These are phyloP conservation scores for Liolophura sinensis DNA, from an alignment of 1,140 invertebrate species.

Conservation along the genomic window DNA sequence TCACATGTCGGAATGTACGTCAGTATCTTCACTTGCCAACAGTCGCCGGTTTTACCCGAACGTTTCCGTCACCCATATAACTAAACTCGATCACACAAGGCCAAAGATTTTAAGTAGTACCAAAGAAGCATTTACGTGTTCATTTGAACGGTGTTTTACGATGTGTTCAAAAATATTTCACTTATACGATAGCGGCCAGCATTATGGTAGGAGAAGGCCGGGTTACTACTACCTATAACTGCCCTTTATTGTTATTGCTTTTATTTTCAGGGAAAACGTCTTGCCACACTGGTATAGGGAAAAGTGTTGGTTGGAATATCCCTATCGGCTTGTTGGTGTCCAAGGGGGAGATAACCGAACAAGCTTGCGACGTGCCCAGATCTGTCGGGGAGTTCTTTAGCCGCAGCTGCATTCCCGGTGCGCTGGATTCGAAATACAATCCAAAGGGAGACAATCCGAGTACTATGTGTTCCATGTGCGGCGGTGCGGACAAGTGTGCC, in stretches of 20 bases:
- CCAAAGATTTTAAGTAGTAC: too few species aligned
- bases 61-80: too few species aligned
- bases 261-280: slow-evolving; percentile 59
- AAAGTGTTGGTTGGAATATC: slow-evolving; percentile 91
- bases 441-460: slow-evolving; percentile 70
- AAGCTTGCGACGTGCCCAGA: slow-evolving; percentile 84
- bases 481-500: slow-evolving; percentile 75
- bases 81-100: too few species aligned
- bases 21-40: too few species aligned
- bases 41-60: too few species aligned
- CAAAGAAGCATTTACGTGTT: too few species aligned
- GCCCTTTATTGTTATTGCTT: background rate
- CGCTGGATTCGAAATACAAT: slow-evolving; percentile 78
- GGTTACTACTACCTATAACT: too few species aligned
- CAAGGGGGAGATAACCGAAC: slow-evolving; percentile 87
- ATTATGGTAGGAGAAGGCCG: too few species aligned
- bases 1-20: too few species aligned
- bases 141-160: too few species aligned
- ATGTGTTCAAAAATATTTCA: too few species aligned
- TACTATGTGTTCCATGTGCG: slow-evolving; percentile 87
- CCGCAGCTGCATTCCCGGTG: slow-evolving; percentile 86
- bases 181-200: too few species aligned
- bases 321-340: slow-evolving; percentile 88
- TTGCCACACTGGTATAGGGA: slow-evolving; percentile 87
- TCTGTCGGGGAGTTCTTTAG: slow-evolving; percentile 89